Evolutionary conservation across 2,797 vertebrate genomes (phyloP).

Genomic region (Lepilemur septentrionalis): DNA sequence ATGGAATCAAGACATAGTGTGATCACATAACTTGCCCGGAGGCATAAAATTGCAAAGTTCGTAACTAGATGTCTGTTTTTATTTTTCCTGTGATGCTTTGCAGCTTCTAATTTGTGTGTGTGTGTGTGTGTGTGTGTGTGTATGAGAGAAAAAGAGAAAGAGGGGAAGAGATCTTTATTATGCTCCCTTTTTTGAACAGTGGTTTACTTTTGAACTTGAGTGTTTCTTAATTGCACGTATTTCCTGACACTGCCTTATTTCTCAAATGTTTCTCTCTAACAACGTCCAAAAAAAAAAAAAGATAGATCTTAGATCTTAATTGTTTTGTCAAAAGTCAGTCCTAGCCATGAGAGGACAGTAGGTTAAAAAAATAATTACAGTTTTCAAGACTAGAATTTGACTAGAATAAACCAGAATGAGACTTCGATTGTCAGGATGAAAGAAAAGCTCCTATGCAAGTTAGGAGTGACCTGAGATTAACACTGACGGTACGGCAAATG

Average conservation of each 20-base stretch:
- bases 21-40: neutral
- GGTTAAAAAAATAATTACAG: neutral
- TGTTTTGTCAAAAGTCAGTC: neutral
- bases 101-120: neutral
- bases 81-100: neutral
- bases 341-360: neutral
- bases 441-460: neutral
- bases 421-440: neutral
- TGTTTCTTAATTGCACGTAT: neutral
- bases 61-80: neutral
- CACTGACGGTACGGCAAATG: neutral
- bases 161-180: neutral
- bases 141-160: neutral
- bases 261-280: neutral
- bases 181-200: neutral
- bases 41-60: neutral
- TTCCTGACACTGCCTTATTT: neutral
- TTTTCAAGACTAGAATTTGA: constrained; percentile 5
- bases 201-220: neutral
- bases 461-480: neutral
- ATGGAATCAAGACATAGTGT: neutral
- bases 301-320: neutral
- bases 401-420: neutral
- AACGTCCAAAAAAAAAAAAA: neutral
- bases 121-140: neutral